These are phyloP conservation scores for Epiperipatus broadwayi DNA, from an alignment of 2,888 invertebrate species.

Conservation along the genomic window DNA sequence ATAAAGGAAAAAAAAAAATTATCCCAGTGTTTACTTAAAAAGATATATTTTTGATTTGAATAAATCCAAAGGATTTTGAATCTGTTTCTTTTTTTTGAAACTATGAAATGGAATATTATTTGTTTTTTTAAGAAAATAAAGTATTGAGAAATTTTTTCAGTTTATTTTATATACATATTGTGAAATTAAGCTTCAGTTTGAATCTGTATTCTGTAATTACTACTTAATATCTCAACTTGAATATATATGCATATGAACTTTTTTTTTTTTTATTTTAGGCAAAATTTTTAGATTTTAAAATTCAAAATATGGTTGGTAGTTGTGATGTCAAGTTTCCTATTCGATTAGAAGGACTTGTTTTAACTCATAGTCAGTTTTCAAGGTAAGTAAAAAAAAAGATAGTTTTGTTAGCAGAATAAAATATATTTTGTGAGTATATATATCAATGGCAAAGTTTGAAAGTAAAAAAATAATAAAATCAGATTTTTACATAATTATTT, in stretches of 20 bases:
- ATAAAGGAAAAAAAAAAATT: too few species aligned
- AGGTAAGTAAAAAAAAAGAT: conserved; percentile 34
- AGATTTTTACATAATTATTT: too few species aligned
- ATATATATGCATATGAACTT: background rate
- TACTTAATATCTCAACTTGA: background rate
- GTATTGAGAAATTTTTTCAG: too few species aligned
- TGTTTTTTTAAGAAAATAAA: too few species aligned
- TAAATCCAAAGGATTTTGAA: too few species aligned
- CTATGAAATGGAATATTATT: too few species aligned
- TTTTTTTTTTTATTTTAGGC: conserved; percentile 32
- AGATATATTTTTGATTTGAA: too few species aligned
- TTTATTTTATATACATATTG: too few species aligned
- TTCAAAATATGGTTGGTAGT: conserved; percentile 69
- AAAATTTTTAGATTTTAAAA: conserved; percentile 57
- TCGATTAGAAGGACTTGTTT: conserved; percentile 51
- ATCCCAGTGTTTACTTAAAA: too few species aligned
- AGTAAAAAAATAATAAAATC: background rate
- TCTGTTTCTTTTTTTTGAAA: too few species aligned
- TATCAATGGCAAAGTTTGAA: too few species aligned
- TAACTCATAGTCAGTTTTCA: conserved; percentile 61
- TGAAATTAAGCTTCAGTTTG: background rate
- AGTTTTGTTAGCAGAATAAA: background rate
- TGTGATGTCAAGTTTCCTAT: conserved; percentile 72
- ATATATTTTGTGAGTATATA: background rate
- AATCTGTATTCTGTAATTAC: too few species aligned